Base-by-base conservation (phyloP, 2,113 vertebrate species). In the Cavia porcellus region DNA sequence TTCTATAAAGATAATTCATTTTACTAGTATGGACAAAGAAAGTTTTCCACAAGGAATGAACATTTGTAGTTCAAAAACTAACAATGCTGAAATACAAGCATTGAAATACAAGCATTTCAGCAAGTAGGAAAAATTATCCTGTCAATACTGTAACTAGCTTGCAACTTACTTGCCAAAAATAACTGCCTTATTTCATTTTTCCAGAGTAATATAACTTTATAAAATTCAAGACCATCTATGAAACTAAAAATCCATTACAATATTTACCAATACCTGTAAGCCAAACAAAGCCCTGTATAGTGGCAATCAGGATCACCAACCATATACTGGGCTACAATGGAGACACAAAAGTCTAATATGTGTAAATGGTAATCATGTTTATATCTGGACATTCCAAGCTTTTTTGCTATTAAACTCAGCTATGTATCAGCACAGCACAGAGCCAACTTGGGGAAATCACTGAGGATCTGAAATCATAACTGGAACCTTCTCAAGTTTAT, bases 201-300 rank as follows among this genome's bases (percentile, higher is more conserved):
- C 6, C 32, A 32, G 20, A 62, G 64, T 38, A 2, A 82, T 0
- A 66, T 38, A 94, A 90, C 25, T 87, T 86, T n/a, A 62, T 50
- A 96, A 95, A 83, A 90, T 38, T 80, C 62, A 80, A 62, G 24
- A 11, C 88, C 17, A 64, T 0, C 42, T 55, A 64, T 52, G 22
- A 57, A 95, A 92, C 92, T 57, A 92, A 7, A 97, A 96, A 79
- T 72, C 62, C 4, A 62, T 77, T 84, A 17, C 25, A 79, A 3
- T 79, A 88, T 85, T 86, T 95, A 81, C 79, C 57, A 90, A 19
- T 66, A 92, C 15, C 35, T 90, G 25, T 15, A 82, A 89, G 62
- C 5, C 85, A 95, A 95, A 52, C 57, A 70, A 85, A 79, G 25
- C 75, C 47, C 45, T 32, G 28, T 50, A 25, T 50, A 45, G 14